A percentile compares a stretch with the other conserved stretches of the same genome.
These are phyloP conservation scores for Petrocephalus microphthalmus DNA, from an alignment of 2,113 vertebrate genomes.

Conservation along the genomic window DNA sequence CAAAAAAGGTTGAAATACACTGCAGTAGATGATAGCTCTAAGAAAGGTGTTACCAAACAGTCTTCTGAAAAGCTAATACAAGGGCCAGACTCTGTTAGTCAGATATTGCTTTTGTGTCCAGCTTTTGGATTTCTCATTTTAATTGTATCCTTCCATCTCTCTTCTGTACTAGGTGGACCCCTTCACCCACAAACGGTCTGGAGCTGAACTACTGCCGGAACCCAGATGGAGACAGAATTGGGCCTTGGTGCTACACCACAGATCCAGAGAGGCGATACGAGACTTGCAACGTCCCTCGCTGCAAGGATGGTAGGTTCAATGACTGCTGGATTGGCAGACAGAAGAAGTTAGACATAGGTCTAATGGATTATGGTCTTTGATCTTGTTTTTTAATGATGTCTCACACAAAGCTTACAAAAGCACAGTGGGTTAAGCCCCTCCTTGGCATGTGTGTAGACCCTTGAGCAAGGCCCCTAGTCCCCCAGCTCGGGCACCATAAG, in stretches of 20 bases:
- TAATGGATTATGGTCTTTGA: not conserved
- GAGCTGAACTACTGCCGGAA: constrained; percentile 94
- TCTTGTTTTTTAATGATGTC: not conserved
- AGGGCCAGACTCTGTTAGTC: not conserved
- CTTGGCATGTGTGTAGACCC: no score
- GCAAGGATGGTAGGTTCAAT: constrained; percentile 67
- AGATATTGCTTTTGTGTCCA: not conserved
- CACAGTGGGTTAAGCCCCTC: not conserved
- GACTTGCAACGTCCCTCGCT: constrained; percentile 80
- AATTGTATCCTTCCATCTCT: not conserved
- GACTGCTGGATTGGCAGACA: not conserved
- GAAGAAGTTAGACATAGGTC: not conserved
- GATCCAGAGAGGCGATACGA: constrained; percentile 74
- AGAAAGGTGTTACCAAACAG: not conserved
- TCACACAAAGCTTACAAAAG: not conserved
- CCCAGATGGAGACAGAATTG: constrained; percentile 74
- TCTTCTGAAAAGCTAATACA: not conserved
- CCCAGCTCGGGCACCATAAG: no score
- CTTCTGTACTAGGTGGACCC: constrained; percentile 67
- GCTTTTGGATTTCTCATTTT: not conserved
- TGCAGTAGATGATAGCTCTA: not conserved
- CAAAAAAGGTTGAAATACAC: no score
- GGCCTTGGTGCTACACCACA: constrained; percentile 90
- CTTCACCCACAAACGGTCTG: constrained; percentile 68
- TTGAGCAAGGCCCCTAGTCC: no score